Percentiles rank a stretch among this genome's conserved stretches.
phyloP scores from a whole-genome alignment of 2,113 vertebrate genomes.

The Pelobates fuscus region DNA sequence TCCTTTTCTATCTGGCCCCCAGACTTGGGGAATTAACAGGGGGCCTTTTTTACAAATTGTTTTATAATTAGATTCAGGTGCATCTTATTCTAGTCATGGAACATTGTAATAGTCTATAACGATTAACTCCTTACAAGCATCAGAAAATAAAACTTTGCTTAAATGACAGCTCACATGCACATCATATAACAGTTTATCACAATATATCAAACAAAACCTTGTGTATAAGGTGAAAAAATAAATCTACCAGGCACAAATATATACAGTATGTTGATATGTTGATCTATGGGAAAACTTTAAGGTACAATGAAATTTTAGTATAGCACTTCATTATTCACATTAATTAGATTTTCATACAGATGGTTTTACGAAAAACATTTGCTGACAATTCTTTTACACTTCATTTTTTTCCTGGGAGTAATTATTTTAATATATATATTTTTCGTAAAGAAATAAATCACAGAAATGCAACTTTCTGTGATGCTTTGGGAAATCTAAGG shows the following conservation, averaged over 20 bases:
- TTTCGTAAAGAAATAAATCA: not conserved
- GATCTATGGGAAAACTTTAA: not conserved
- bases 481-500: too few species aligned
- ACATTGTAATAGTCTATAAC: not conserved
- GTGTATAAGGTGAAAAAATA: not conserved
- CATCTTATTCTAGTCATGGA: not conserved
- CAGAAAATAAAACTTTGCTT: not conserved
- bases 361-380: not conserved
- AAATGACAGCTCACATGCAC: not conserved
- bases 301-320: not conserved
- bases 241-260: not conserved
- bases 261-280: not conserved
- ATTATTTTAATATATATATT: not conserved
- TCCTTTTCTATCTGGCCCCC: not conserved
- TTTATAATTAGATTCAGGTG: slow-evolving; percentile 5
- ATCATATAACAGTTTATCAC: slow-evolving; percentile 6
- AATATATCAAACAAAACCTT: slow-evolving; percentile 8
- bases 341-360: not conserved
- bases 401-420: not conserved
- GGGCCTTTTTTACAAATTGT: not conserved
- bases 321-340: slow-evolving; percentile 3
- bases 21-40: not conserved
- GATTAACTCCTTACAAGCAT: not conserved
- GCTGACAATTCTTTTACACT: slow-evolving; percentile 2
- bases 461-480: not conserved